These are phyloP conservation scores for Dynastes grantii DNA, from an alignment of 2,888 invertebrate species.

Conservation along the genomic window DNA sequence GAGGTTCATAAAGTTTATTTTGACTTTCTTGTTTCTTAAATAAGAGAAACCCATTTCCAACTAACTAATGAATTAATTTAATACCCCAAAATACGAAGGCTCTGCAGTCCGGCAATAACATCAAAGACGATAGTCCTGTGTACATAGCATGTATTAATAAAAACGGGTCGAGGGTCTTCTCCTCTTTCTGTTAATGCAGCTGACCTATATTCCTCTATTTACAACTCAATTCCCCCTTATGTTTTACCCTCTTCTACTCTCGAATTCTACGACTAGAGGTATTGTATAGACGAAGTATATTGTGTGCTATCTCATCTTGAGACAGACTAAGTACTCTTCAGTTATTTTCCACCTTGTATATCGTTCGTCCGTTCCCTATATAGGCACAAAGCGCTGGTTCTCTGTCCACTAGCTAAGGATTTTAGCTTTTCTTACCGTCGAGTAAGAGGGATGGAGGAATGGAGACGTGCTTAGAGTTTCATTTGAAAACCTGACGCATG, in stretches of 20 bases:
- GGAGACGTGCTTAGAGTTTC: background rate
- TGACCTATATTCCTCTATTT: conserved; percentile 52
- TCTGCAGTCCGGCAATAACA: conserved; percentile 17
- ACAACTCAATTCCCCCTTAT: conserved; percentile 52
- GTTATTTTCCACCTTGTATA: conserved; percentile 39
- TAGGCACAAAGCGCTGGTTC: background rate
- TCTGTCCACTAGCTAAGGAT: conserved; percentile 12
- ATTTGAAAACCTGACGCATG: background rate
- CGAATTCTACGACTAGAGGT: conserved; percentile 34
- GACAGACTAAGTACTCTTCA: conserved; percentile 46
- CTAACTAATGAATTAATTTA: background rate
- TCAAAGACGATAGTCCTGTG: conserved; percentile 24
- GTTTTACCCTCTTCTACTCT: conserved; percentile 48
- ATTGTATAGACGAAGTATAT: conserved; percentile 45
- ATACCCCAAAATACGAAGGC: background rate
- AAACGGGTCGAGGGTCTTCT: conserved; percentile 34
- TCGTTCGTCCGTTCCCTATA: background rate
- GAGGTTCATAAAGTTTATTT: no score
- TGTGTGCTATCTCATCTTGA: conserved; percentile 47
- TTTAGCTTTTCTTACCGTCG: conserved; percentile 11
- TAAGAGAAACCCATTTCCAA: no score
- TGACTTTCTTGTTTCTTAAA: no score
- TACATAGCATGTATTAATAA: conserved; percentile 42
- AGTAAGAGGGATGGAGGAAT: background rate
- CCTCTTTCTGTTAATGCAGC: conserved; percentile 48